Evolutionary conservation across 2,797 vertebrate species (phyloP), one percentile per base, ranked within the genome.

Genomic region (Lateolabrax maculatus): DNA sequence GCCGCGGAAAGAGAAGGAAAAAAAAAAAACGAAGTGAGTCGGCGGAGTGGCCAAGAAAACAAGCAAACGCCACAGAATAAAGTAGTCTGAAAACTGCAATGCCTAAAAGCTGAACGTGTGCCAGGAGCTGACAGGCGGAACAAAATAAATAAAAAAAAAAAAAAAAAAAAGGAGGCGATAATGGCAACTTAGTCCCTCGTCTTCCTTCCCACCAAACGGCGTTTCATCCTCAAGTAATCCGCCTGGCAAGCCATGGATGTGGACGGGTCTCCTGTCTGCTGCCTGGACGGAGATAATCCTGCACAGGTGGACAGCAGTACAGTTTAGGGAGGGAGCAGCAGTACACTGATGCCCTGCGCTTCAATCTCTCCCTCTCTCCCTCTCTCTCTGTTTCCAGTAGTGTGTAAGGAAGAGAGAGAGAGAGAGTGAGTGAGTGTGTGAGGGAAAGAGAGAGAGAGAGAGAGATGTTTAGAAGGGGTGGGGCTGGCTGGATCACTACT

Each of bases 231-330:
- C 57, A 69, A 57, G 62, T 86, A 81, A 84, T 88, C 84, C 83
- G 73, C 37, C 60, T 18, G 79, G 64, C 56, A n/a, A 79, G 62
- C 48, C 76, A 70, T 37, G 64, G 75, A 62, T 56, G 79, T 4
- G 43, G 64, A 5, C 23, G 79, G 6, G 79, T 70, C 64, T 66
- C 75, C 79, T 65, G 60, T 53, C 82, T 55, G 75, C 85, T 64
- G 84, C 60, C 62, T 27, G 83, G 64, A 74, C 55, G 70, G 60
- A 85, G 86, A 84, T 68, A 21, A 79, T 88, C 86, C 86, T 31
- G 87, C 87, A 75, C 91, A 90, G 90, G 90, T 92, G 87, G 72
- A 90, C 72, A 55, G 74, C 77, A 75, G 79, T 2, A 34, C 78
- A 64, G 72, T 71, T 77, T 49, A 36, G 51, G 64, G 63, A 81